Base-by-base conservation (phyloP, 1,140 invertebrate species). In the Hermatobates lingyangjiaoensis region DNA sequence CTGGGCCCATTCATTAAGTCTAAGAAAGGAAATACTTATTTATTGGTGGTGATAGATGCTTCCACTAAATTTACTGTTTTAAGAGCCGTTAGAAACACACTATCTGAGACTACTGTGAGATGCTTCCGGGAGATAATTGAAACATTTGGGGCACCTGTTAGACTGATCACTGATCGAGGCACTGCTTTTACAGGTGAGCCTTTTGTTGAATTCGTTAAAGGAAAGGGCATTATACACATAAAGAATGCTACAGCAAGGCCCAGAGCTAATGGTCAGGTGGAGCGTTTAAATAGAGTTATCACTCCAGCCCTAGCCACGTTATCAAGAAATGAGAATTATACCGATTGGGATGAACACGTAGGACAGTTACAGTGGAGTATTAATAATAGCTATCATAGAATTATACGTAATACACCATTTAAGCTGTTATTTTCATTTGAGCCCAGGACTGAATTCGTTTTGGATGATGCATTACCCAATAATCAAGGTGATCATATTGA, bases 361-460 rank as follows among this genome's bases (percentile, higher is more conserved):
- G 4, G 7, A 10, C 10, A 50, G 1, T 45, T 55, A 1, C 49
- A 59, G 12, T 53, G 53, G 38, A 26, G 48, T 2, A 27, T 59
- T 0, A 60, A 58, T 25, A 59, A 58, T 48, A 47, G 18, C 0
- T 20, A 52, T 5, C 28, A 25, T 45, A 18, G 24, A 10, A 48
- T 57, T 0, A 61, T 57, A 0, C 38, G 48, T 5, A 26, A 48
- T n/a, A 57, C 54, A 1, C 55, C 54, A 0, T 55, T 51, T 28
- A 27, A 39, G 27, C 48, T 60, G 18, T 52, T 58, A 23, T 55
- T 59, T 47, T n/a, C n/a, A n/a, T n/a, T n/a, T n/a, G n/a, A n/a
- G n/a, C n/a, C n/a, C n/a, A n/a, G n/a, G n/a, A n/a, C n/a, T n/a
- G n/a, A n/a, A n/a, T n/a, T n/a, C n/a, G n/a, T n/a, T n/a, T n/a